These are phyloP conservation scores for Clusia tigrina DNA, from an alignment of 2,888 invertebrate genomes.

Conservation along the genomic window DNA sequence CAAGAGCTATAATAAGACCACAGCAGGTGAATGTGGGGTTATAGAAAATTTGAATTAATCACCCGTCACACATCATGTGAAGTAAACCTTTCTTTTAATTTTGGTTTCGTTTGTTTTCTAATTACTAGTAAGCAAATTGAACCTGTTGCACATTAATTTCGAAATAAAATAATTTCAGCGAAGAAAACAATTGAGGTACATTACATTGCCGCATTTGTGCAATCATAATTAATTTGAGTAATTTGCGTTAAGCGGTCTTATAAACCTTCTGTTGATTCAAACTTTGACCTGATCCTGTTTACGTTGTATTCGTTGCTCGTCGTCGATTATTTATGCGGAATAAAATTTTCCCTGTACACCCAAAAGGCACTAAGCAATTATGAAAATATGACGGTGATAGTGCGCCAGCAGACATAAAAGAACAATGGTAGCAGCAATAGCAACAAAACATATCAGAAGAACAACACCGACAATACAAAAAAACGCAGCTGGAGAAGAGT, in stretches of 20 bases:
- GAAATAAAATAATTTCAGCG: too few species aligned
- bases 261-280: constrained; percentile 34
- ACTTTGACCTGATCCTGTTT: neutral
- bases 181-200: too few species aligned
- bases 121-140: too few species aligned
- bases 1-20: too few species aligned
- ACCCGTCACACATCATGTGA: too few species aligned
- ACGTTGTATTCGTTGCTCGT: neutral
- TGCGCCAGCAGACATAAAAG: constrained; percentile 2
- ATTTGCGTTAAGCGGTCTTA: constrained; percentile 44
- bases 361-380: neutral
- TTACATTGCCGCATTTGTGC: constrained; percentile 39
- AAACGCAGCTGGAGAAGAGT: neutral
- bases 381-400: neutral
- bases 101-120: too few species aligned
- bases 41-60: too few species aligned
- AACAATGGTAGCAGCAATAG: neutral
- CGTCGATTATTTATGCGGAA: neutral
- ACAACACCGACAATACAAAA: neutral
- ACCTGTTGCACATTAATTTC: too few species aligned
- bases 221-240: constrained; percentile 56
- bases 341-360: neutral
- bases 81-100: too few species aligned
- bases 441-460: neutral
- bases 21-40: too few species aligned